Conservation (phyloP, 2,113 vertebrate species). For the Corvus hawaiiensis region DNA sequence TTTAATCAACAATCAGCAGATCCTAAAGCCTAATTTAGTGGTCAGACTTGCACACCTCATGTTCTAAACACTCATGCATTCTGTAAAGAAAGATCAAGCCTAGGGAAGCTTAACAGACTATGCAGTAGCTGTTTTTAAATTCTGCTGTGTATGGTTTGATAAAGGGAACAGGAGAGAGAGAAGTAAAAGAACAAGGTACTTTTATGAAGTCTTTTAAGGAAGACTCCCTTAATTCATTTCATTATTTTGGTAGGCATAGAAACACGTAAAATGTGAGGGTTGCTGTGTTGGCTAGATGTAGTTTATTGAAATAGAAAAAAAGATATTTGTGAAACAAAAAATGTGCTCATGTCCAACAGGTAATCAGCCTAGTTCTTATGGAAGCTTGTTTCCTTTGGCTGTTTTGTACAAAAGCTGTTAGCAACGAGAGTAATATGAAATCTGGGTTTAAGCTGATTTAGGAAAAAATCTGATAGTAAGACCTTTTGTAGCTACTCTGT, state of each 20-base stretch:
- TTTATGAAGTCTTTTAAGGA: not conserved
- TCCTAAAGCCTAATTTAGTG: not conserved
- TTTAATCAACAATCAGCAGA: not conserved
- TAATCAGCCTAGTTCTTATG: not conserved
- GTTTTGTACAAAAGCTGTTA: not conserved
- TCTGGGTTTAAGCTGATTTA: not conserved
- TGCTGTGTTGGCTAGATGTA: not conserved
- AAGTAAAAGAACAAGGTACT: not conserved
- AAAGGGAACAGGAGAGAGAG: not conserved
- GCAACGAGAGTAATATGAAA: not conserved
- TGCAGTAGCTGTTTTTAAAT: not conserved
- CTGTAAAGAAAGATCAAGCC: not conserved
- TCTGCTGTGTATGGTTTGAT: not conserved
- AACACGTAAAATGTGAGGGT: not conserved
- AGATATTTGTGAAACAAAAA: not conserved
- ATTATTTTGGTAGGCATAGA: not conserved
- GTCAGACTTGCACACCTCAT: not conserved
- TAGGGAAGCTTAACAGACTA: not conserved
- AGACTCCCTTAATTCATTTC: not conserved
- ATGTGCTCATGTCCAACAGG: not conserved
- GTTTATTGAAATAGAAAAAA: not conserved
- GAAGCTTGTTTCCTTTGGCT: slow-evolving; percentile 8
- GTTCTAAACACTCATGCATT: not conserved
- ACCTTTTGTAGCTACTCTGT: not conserved
- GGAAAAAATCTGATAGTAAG: not conserved